Base-by-base conservation (phyloP, 2,888 invertebrate genomes). In the Eulithis prunata region DNA sequence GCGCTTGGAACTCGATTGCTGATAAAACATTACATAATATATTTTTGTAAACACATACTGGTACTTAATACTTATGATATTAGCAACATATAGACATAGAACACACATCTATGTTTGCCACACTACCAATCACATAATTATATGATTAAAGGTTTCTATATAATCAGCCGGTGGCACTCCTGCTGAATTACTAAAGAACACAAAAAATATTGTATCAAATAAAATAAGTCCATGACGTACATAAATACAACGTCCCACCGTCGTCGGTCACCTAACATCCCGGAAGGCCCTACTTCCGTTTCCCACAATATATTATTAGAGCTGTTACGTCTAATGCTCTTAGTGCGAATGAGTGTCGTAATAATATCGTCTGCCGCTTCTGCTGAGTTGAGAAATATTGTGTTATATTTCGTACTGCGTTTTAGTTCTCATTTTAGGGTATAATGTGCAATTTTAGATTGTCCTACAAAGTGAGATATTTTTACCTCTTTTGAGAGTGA, bases 311-410 rank as follows among this genome's bases (percentile, higher is more conserved):
- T 67, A 69, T 60, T 71, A 69, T 78, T 76, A 74, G 74, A 70
- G 69, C 69, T 59, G 64, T 57, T 64, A 61, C 60, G 46, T 67
- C 69, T 78, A 77, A 78, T 75, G 75, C 75, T 75, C 77, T 78
- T 77, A 78, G 73, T 71, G 67, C 69, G 61, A 61, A 66, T 62
- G 65, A 67, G 71, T 71, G 69, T 69, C 65, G 59, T 68, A 71
- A 68, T 68, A 64, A 66, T 57, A 61, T 65, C 59, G 60, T 46
- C 62, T 58, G 55, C 60, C 58, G 36, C 46, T 67, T 62, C 46
- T 45, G 57, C 36, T 14, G 41, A 58, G 66, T n/a, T 57, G 28
- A 43, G 55, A 66, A 61, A 58, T 65, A 62, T 69, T 64, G 62
- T 58, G 61, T 46, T 43, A 66, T 59, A 57, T 57, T 55, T 62